phyloP scores from a whole-genome alignment of 2,797 vertebrate species.

The Myotis vivesi region DNA sequence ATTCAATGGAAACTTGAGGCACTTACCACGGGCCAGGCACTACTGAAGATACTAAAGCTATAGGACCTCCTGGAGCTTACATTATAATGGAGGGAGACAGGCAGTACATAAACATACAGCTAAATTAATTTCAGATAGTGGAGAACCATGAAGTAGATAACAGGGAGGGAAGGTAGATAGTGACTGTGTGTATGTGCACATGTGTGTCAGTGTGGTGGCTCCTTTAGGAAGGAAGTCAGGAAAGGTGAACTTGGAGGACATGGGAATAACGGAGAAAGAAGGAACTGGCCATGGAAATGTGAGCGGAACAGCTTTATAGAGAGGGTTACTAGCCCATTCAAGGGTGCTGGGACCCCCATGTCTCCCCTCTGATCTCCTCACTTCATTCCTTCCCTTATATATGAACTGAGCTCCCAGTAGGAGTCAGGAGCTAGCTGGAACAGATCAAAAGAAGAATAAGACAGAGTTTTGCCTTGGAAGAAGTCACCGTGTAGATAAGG shows the following conservation, averaged over 20 bases:
- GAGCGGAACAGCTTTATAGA: not conserved
- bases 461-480: not conserved
- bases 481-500: not conserved
- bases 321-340: not conserved
- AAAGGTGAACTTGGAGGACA: not conserved
- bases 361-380: not conserved
- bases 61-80: not conserved
- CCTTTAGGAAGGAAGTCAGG: not conserved
- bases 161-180: not conserved
- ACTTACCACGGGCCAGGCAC: not conserved
- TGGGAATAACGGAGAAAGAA: not conserved
- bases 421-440: not conserved
- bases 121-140: not conserved
- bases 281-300: not conserved
- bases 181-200: not conserved
- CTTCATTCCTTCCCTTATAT: not conserved
- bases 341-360: too few species aligned
- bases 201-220: not conserved
- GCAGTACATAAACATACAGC: not conserved
- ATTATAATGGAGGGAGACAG: not conserved
- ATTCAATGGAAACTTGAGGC: not conserved
- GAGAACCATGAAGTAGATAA: not conserved
- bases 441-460: slow-evolving; percentile 2
- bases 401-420: not conserved
- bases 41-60: not conserved